These are phyloP conservation scores for Sphaeridia pumilis DNA, from an alignment of 2,888 invertebrate genomes.

Conservation along the genomic window DNA sequence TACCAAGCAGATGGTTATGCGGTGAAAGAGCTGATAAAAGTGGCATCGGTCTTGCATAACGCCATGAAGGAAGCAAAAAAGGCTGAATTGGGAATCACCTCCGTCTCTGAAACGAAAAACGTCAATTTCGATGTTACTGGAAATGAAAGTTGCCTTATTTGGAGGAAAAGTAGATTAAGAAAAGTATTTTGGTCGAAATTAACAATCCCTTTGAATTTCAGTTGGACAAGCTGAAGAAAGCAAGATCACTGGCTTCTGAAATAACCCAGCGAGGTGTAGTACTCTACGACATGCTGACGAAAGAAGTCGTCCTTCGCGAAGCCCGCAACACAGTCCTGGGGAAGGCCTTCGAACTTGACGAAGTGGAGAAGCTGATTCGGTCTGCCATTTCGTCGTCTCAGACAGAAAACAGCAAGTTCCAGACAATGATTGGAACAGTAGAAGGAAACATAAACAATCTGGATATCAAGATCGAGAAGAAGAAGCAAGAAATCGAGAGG, in stretches of 20 bases:
- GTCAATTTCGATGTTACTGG: constrained; percentile 12
- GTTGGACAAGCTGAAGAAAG: constrained; percentile 69
- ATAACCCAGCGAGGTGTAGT: constrained; percentile 83
- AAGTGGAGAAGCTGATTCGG: constrained; percentile 67
- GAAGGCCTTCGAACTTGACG: constrained; percentile 64
- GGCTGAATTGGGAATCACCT: constrained; percentile 12
- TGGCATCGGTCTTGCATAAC: constrained; percentile 68
- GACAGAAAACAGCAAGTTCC: constrained; percentile 58
- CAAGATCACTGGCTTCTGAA: constrained; percentile 75
- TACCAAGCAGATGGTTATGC: constrained; percentile 95
- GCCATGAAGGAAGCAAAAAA: constrained; percentile 47
- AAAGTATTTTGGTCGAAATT: too few relatives aligned
- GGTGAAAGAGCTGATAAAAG: constrained; percentile 85
- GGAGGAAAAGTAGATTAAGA: too few relatives aligned
- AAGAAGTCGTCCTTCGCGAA: constrained; percentile 61
- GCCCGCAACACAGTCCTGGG: constrained; percentile 67
- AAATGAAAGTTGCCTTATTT: constrained; percentile 24
- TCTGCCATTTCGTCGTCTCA: constrained; percentile 59
- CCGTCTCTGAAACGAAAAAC: constrained; percentile 5
- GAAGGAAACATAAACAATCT: constrained; percentile 78
- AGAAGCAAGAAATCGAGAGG: constrained; percentile 75
- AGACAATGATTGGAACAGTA: constrained; percentile 68
- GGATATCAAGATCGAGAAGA: constrained; percentile 82
- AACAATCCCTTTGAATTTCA: constrained; percentile 42
- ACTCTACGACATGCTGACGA: constrained; percentile 77